Percentiles rank a stretch among this genome's conserved stretches.
phyloP scores from a whole-genome alignment of 2,888 invertebrate species.

The Brachyptera putata region DNA sequence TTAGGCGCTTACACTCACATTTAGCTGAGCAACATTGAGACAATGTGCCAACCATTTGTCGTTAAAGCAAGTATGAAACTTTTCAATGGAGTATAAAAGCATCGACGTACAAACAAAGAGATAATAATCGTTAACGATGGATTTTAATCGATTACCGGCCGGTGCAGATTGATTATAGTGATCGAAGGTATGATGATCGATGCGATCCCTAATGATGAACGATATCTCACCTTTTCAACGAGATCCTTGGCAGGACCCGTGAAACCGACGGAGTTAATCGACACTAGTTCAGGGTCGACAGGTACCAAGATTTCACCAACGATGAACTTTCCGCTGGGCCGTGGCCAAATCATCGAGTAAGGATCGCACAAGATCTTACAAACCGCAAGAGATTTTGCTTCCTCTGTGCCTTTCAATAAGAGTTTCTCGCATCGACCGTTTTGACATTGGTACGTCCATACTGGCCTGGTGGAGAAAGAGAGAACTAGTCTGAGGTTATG shows the following conservation, averaged over 20 bases:
- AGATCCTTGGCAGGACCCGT: not conserved
- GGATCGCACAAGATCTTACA: slow-evolving; percentile 31
- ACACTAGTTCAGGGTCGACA: slow-evolving; percentile 42
- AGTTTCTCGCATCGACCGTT: slow-evolving; percentile 27
- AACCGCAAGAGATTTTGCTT: slow-evolving; percentile 19
- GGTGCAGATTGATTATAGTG: too few relatives aligned
- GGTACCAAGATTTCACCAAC: slow-evolving; percentile 39
- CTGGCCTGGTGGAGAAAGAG: slow-evolving; percentile 11
- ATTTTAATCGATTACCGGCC: too few relatives aligned
- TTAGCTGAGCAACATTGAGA: too few relatives aligned
- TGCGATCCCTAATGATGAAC: too few relatives aligned
- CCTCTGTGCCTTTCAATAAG: not conserved
- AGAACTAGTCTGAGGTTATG: too few relatives aligned
- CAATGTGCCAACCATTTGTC: too few relatives aligned
- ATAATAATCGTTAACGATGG: too few relatives aligned
- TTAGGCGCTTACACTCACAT: too few relatives aligned
- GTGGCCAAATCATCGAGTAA: slow-evolving; percentile 55
- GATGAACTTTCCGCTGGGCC: slow-evolving; percentile 57
- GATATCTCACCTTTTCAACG: not conserved
- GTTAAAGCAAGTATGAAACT: too few relatives aligned
- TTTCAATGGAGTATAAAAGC: too few relatives aligned
- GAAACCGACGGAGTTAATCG: slow-evolving; percentile 46
- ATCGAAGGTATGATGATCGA: too few relatives aligned
- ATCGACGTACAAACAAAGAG: too few relatives aligned
- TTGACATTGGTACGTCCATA: slow-evolving; percentile 30